These are phyloP conservation scores for Orchestia grillus DNA, from an alignment of 1,140 invertebrate species.

Conservation along the genomic window DNA sequence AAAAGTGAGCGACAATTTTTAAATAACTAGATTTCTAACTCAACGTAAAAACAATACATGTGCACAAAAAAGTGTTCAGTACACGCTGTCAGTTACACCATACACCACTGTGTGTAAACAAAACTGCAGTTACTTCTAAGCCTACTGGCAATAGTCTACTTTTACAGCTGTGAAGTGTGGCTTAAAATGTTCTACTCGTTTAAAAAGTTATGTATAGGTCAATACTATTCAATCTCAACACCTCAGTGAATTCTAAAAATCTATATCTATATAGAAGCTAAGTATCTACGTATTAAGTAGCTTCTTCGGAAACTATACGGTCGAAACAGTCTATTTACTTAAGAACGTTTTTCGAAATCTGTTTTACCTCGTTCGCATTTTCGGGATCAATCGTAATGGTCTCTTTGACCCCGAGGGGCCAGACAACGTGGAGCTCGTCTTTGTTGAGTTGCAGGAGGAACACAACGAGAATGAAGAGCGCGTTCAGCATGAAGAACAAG, in stretches of 20 bases:
- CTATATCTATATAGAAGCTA: neutral
- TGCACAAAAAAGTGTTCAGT: neutral
- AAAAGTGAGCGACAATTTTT: no score
- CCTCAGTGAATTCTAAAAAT: neutral
- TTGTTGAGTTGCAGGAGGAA: conserved; percentile 98
- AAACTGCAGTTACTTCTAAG: neutral
- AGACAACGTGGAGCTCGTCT: conserved; percentile 94
- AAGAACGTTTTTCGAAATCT: neutral
- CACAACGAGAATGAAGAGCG: conserved; percentile 97
- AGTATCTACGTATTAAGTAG: neutral
- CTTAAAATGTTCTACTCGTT: neutral
- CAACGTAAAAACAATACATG: no score
- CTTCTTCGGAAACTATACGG: neutral
- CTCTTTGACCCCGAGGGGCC: conserved; percentile 93
- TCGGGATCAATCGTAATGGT: conserved; percentile 94
- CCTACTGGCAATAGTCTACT: neutral
- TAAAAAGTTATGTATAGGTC: neutral
- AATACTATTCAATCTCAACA: neutral
- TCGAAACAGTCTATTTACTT: neutral
- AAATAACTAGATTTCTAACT: no score
- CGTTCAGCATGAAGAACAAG: conserved; percentile 99
- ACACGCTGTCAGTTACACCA: neutral
- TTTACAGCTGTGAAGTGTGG: neutral
- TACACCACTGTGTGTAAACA: neutral
- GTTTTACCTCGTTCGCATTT: conserved; percentile 81